These are phyloP conservation scores for Tipula unca DNA, from an alignment of 2,888 invertebrate genomes.

Conservation along the genomic window DNA sequence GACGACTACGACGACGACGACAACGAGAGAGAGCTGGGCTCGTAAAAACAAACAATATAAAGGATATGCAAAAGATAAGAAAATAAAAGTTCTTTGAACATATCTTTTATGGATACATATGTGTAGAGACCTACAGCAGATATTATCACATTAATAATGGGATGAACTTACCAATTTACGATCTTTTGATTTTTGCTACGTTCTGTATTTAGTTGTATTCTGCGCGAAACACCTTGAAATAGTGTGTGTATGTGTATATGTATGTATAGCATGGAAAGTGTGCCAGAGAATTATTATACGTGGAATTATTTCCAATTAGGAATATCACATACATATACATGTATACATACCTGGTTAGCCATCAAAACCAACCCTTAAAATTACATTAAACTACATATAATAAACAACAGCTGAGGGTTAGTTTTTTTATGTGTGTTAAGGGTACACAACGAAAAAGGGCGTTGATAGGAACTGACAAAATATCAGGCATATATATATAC, in stretches of 20 bases:
- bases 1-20: too few relatives aligned
- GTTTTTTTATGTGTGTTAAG: neutral
- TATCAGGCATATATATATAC: neutral
- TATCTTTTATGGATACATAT: neutral
- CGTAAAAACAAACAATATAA: neutral
- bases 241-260: neutral
- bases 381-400: neutral
- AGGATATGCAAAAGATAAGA: neutral
- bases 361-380: neutral
- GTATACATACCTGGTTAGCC: neutral
- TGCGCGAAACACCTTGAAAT: neutral
- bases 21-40: neutral
- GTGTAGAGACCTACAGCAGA: slow-evolving; percentile 16
- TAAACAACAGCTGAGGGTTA: neutral
- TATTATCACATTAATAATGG: slow-evolving; percentile 14
- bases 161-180: neutral
- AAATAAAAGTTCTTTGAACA: neutral
- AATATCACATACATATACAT: neutral
- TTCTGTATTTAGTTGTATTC: neutral
- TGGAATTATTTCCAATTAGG: neutral
- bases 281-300: neutral
- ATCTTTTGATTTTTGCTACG: neutral
- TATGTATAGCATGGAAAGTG: neutral
- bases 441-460: neutral
- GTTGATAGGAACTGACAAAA: neutral